Percentiles rank a stretch among this genome's conserved stretches.
Evolutionary conservation across 2,797 vertebrate species (phyloP).

Genomic region (Pseudopleuronectes americanus): DNA sequence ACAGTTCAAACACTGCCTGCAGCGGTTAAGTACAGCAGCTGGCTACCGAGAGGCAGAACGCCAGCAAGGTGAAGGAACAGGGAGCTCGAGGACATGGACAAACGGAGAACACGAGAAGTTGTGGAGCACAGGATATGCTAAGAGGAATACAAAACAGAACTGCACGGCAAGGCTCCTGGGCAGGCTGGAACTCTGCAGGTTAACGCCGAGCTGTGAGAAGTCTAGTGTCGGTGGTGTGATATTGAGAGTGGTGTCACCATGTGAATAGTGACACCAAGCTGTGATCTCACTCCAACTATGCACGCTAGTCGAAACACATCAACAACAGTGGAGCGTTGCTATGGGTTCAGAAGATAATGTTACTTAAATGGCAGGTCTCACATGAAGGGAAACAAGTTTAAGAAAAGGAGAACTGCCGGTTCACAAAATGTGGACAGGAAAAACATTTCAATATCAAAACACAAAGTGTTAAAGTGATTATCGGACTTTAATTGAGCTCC

Average conservation of each 20-base stretch:
- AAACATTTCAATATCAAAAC: neutral
- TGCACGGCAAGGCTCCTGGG: neutral
- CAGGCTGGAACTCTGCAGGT: conserved; percentile 1
- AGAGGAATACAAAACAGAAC: neutral
- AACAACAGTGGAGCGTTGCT: neutral
- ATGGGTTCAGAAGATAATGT: conserved; percentile 16
- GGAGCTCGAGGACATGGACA: conserved; percentile 16
- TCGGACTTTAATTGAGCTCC: neutral
- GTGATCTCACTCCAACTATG: conserved; percentile 39
- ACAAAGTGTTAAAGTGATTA: neutral
- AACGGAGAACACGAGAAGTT: conserved; percentile 10
- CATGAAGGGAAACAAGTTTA: conserved; percentile 3
- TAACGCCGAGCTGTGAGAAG: conserved; percentile 35
- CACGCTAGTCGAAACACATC: neutral
- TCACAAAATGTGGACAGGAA: neutral
- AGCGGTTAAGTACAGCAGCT: conserved; percentile 11
- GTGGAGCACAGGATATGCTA: conserved; percentile 15
- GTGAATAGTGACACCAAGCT: conserved; percentile 60
- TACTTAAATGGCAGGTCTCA: neutral
- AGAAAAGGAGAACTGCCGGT: neutral
- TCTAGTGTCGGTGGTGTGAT: conserved; percentile 18
- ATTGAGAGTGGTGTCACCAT: conserved; percentile 36
- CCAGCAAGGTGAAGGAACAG: conserved; percentile 27
- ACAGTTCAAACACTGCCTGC: conserved; percentile 46
- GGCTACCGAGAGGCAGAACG: conserved; percentile 19